Evolutionary conservation across 1,140 invertebrate genomes (phyloP), one percentile per base, ranked within the genome.

Genomic region (Oncopodura yosiiana): DNA sequence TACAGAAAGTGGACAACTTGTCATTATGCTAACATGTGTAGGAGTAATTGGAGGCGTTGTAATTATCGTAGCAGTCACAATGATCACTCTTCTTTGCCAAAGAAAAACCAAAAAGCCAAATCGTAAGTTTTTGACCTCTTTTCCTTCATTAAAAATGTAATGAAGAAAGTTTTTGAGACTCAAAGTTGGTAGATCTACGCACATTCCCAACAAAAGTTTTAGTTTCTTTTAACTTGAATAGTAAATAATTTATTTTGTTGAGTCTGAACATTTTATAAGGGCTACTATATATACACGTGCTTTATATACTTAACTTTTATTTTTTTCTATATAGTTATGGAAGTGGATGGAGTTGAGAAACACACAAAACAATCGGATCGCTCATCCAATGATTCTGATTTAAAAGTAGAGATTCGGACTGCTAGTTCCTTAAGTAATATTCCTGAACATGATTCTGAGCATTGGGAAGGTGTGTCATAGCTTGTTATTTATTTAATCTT

Each of bases 341-440:
- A 76, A 59, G 69, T 74, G 53, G 72, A 75, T 18, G 78, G 81
- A 63, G 78, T 81, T 18, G 84, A 85, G 64, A 86, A 87, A 70
- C 78, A 84, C 67, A 86, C 81, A 65, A 86, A 86, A 63, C 86
- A 89, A 65, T 55, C 53, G 3, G 87, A 92, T 66, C 77, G 84
- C 57, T 89, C 84, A 65, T 92, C 89, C 43, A 89, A 90, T 68
- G 83, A 92, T 63, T 91, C 87, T 57, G 88, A 92, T 71, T 72
- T 92, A 66, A 94, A 93, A 72, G 75, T 87, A 41, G 88, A 94
- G 70, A 76, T 91, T 49, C 74, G 87, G 58, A 84, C 88, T 36
- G 86, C 86, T 54, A 86, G 83, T 49, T 91, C 81, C 50, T 77
- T 83, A 57, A 82, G 80, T 62, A 82, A 83, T 64, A 77, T 80